Base-by-base conservation (phyloP, 2,113 vertebrate species). In the Camelus bactrianus region DNA sequence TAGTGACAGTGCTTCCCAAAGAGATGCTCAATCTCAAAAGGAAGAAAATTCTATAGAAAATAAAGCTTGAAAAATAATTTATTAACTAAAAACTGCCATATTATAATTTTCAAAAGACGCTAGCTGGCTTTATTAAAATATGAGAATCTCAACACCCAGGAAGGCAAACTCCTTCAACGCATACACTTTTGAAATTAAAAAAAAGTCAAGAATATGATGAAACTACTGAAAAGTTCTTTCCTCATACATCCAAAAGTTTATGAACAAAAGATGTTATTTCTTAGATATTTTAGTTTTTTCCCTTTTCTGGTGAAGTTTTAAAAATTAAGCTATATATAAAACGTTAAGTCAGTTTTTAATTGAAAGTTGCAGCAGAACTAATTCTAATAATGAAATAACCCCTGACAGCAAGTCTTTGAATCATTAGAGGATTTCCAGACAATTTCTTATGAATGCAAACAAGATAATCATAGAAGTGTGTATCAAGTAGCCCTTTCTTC, bases 401-500 rank as follows among this genome's bases (percentile, higher is more conserved):
- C 91, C 96, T 95, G 95, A 97, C 2, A 72, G 79, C 1, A 0
- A 97, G 91, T 97, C 94, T 98, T 98, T 98, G 93, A 98, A 97
- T 98, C 98, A 98, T 98, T 98, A 98, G 98, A 98, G 97, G 93
- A 98, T 98, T 98, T 98, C 93, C 90, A 97, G 97, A 98, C 97
- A 97, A 92, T 98, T 98, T 98, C 97, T 97, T 93, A 52, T 98
- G 97, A 98, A 98, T 98, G 97, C 98, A 98, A 98, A 99, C 96
- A 98, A 98, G 97, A 98, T 98, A 97, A 98, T 98, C 98, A 97
- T 96, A 98, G 75, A 98, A 98, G 95, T 64, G 60, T 48, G 97
- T 94, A 98, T 98, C 97, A 98, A 98, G 96, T 96, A 98, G 93
- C 92, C 97, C 95, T 98, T 98, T 97, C 97, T 42, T 97, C 96